phyloP scores from a whole-genome alignment of 1,140 invertebrate genomes.

The Drosophila quadrilineata region DNA sequence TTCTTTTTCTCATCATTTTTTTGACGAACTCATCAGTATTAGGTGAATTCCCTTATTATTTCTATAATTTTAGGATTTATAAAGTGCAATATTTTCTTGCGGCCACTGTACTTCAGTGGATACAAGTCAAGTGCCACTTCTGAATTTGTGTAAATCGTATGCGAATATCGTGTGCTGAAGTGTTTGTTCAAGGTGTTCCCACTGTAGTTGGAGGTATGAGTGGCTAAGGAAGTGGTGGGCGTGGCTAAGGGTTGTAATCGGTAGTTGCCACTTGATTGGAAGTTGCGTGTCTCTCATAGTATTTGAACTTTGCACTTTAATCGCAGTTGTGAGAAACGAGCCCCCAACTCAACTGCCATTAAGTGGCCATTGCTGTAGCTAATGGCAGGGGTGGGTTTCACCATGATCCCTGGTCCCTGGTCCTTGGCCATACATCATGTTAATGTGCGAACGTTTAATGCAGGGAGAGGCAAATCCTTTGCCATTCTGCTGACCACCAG shows the following conservation, averaged over 20 bases:
- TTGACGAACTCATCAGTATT: too few relatives aligned
- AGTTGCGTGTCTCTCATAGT: constrained; percentile 1
- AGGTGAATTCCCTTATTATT: too few relatives aligned
- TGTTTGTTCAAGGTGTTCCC: constrained; percentile 39
- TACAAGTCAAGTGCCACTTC: background rate
- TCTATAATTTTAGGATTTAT: too few relatives aligned
- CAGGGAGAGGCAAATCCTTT: constrained; percentile 2
- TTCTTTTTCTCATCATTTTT: background rate
- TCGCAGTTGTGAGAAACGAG: background rate
- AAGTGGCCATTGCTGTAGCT: constrained; percentile 48
- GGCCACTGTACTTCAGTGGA: constrained; percentile 1
- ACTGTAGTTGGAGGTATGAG: background rate
- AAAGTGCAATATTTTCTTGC: background rate
- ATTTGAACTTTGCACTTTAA: constrained; percentile 19
- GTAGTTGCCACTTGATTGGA: too few relatives aligned
- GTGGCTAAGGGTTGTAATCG: too few relatives aligned
- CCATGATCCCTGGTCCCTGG: background rate
- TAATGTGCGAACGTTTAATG: constrained; percentile 49
- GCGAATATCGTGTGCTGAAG: constrained; percentile 37
- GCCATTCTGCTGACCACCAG: background rate
- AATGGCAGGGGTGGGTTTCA: constrained; percentile 28
- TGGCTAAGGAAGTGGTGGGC: background rate
- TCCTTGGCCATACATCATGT: constrained; percentile 41
- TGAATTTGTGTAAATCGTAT: constrained; percentile 24
- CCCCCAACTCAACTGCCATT: constrained; percentile 28